Conservation (phyloP, 2,797 vertebrate genomes). For the Pogonophryne albipinna region DNA sequence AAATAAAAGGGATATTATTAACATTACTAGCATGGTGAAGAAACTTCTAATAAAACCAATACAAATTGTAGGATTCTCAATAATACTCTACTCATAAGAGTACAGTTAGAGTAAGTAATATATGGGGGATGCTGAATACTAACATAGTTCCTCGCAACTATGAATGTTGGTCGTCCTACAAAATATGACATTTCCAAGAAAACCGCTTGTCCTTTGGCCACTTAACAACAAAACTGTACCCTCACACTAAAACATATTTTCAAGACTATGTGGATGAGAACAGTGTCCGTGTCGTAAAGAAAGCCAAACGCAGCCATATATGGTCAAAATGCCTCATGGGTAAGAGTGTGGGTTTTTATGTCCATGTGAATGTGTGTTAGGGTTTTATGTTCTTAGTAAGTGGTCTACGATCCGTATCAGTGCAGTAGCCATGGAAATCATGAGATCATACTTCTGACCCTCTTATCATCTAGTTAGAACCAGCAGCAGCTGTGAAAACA, state of each 20-base stretch:
- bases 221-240: neutral
- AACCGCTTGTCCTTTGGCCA: neutral
- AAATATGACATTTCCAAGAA: neutral
- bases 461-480: constrained; percentile 69
- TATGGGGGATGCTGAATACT: neutral
- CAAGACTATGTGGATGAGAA: neutral
- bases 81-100: no score
- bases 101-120: neutral
- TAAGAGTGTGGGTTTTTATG: constrained; percentile 35
- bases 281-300: constrained; percentile 4
- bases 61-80: no score
- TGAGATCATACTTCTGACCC: constrained; percentile 71
- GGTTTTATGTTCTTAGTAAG: constrained; percentile 50
- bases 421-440: constrained; percentile 69
- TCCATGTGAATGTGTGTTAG: constrained; percentile 21
- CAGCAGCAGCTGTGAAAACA: constrained; percentile 77
- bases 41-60: neutral
- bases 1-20: constrained; percentile 9
- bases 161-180: neutral
- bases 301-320: constrained; percentile 56
- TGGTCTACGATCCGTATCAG: constrained; percentile 67
- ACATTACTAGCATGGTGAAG: neutral
- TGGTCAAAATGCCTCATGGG: constrained; percentile 56
- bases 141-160: neutral
- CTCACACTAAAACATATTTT: neutral